These are phyloP conservation scores for Polylopha cassiicola DNA, from an alignment of 2,888 invertebrate species.

Conservation along the genomic window DNA sequence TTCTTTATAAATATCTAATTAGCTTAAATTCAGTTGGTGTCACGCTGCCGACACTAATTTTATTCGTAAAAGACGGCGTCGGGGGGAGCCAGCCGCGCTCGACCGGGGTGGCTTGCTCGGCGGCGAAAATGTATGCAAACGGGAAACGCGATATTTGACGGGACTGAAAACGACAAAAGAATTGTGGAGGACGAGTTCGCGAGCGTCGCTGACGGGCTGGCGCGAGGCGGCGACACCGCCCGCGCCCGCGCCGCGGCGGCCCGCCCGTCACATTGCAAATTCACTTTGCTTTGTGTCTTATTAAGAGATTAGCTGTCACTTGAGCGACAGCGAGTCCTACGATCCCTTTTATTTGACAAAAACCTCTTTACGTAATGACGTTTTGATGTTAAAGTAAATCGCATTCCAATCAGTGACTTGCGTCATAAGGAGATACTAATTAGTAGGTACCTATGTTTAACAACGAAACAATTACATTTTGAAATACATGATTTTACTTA, in stretches of 20 bases:
- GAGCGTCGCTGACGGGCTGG: conserved; percentile 28
- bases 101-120: conserved; percentile 30
- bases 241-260: conserved; percentile 29
- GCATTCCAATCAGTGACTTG: conserved; percentile 3
- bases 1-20: conserved; percentile 78
- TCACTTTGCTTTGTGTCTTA: conserved; percentile 62
- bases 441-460: too few relatives aligned
- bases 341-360: conserved; percentile 45
- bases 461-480: too few relatives aligned
- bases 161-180: conserved; percentile 74
- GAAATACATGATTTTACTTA: too few relatives aligned
- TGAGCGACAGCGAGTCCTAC: conserved; percentile 31
- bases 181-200: conserved; percentile 50
- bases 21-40: conserved; percentile 77
- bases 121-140: conserved; percentile 74
- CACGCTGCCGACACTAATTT: conserved; percentile 77
- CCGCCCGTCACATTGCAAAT: conserved; percentile 46
- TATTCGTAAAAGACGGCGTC: conserved; percentile 71
- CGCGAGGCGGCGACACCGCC: conserved; percentile 21
- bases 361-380: conserved; percentile 23
- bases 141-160: conserved; percentile 71
- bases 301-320: conserved; percentile 61
- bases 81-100: conserved; percentile 40
- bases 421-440: too few relatives aligned
- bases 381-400: too few relatives aligned